Conservation (phyloP, 2,797 vertebrate species). For the Trachops cirrhosus region DNA sequence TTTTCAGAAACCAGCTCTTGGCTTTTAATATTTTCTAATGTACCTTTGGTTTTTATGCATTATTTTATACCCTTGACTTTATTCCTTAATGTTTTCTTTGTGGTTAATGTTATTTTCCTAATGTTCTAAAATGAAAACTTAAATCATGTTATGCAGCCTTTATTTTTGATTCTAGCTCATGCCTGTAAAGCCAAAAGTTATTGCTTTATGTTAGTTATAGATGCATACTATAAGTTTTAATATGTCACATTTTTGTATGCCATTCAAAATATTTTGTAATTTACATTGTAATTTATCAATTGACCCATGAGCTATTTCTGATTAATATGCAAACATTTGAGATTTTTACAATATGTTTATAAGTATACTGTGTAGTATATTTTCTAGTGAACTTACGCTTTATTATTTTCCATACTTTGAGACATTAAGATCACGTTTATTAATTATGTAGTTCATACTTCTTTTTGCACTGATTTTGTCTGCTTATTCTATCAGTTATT, state of each 20-base stretch:
- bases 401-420: slow-evolving; percentile 11
- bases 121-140: background rate
- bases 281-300: background rate
- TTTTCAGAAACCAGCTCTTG: background rate
- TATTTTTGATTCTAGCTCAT: background rate
- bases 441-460: background rate
- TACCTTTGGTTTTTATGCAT: background rate
- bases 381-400: background rate
- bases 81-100: background rate
- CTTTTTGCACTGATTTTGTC: background rate
- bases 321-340: background rate
- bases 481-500: background rate
- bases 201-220: background rate
- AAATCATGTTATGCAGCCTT: too few relatives aligned
- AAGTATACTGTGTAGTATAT: background rate
- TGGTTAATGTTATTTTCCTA: background rate
- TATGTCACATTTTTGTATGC: background rate
- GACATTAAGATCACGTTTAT: background rate
- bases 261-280: background rate
- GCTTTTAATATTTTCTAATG: background rate
- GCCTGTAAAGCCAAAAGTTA: background rate
- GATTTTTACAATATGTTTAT: background rate
- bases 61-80: background rate
- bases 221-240: background rate
- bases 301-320: background rate